Percentiles rank a stretch among this genome's conserved stretches.
Evolutionary conservation across 1,140 invertebrate species (phyloP).

Genomic region (Drosophila rhopaloa): DNA sequence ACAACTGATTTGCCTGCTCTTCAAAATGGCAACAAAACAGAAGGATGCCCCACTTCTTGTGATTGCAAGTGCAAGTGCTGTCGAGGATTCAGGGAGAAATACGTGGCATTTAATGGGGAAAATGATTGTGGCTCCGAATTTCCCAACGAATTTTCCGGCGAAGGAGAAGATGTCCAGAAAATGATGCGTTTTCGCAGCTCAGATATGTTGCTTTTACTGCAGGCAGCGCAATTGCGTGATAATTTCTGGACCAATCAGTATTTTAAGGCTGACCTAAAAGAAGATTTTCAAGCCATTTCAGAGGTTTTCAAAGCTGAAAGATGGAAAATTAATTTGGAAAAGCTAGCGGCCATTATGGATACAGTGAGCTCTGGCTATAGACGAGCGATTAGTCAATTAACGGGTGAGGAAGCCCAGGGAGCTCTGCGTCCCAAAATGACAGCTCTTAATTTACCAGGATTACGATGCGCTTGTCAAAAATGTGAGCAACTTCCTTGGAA

Average conservation of each 20-base stretch:
- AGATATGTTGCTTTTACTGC: slow-evolving; percentile 37
- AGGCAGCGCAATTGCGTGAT: slow-evolving; percentile 21
- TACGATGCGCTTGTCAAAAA: slow-evolving; percentile 29
- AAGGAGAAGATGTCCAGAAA: slow-evolving; percentile 31
- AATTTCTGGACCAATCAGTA: slow-evolving; percentile 53
- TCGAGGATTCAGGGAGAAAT: slow-evolving; percentile 29
- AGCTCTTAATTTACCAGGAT: not conserved
- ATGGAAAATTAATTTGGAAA: not conserved
- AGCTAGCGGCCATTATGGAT: slow-evolving; percentile 28
- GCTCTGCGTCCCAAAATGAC: slow-evolving; percentile 14
- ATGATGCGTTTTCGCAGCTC: slow-evolving; percentile 45
- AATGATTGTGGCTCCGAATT: not conserved
- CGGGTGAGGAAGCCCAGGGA: not conserved
- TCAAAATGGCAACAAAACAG: not conserved
- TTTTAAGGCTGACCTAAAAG: slow-evolving; percentile 22
- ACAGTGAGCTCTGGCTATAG: slow-evolving; percentile 49
- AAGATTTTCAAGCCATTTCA: slow-evolving; percentile 17
- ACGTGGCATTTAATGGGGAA: slow-evolving; percentile 41
- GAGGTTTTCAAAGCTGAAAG: not conserved
- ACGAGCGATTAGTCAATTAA: slow-evolving; percentile 8
- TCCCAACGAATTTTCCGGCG: not conserved
- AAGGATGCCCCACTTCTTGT: slow-evolving; percentile 18
- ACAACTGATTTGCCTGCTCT: slow-evolving; percentile 14
- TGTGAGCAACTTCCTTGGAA: slow-evolving; percentile 35
- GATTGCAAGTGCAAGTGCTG: slow-evolving; percentile 50